Evolutionary conservation across 1,140 invertebrate species (phyloP).

Genomic region (Saxidomus purpurata): DNA sequence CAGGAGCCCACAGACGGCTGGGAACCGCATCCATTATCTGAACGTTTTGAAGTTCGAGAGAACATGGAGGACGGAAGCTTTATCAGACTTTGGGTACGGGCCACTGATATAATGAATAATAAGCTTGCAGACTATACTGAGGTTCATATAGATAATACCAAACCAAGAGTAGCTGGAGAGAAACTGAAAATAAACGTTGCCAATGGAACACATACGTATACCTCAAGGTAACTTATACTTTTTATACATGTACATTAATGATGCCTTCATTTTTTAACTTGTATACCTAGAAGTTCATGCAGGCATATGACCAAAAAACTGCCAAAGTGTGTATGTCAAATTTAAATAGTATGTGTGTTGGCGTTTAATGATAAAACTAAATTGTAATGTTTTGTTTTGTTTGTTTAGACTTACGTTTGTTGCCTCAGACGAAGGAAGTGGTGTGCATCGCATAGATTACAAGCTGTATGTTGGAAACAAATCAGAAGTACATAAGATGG

Average conservation of each 20-base stretch:
- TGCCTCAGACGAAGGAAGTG: neutral
- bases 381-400: no score
- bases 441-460: neutral
- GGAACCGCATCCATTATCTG: neutral
- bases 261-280: no score
- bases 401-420: neutral
- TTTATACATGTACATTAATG: no score
- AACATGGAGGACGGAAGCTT: neutral
- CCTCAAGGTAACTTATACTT: constrained; percentile 44
- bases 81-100: constrained; percentile 50
- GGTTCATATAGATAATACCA: constrained; percentile 45
- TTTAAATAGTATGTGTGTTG: no score
- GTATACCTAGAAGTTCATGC: no score
- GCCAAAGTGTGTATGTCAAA: no score
- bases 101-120: constrained; percentile 55
- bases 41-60: neutral
- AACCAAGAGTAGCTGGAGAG: neutral
- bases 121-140: constrained; percentile 21
- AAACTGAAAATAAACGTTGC: neutral
- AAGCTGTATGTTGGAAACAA: constrained; percentile 11
- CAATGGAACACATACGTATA: constrained; percentile 30
- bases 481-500: neutral
- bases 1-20: neutral
- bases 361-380: no score
- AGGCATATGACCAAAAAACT: no score